Evolutionary conservation across 2,113 vertebrate species (phyloP).

Genomic region (Ibidorhyncha struthersii): DNA sequence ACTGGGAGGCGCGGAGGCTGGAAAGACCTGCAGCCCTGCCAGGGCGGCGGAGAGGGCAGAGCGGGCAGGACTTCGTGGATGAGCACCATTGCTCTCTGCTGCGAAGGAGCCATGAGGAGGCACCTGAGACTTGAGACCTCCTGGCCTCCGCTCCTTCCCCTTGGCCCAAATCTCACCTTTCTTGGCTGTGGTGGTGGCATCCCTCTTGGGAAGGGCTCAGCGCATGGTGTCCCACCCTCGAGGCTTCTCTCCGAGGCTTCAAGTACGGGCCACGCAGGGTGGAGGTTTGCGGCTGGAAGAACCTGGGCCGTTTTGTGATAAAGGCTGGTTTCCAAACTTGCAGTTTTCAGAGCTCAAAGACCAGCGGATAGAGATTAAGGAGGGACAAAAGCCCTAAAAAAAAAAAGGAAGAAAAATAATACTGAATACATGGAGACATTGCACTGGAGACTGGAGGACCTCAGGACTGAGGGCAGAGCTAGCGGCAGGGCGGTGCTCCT

Average conservation of each 20-base stretch:
- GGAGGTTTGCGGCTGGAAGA: not conserved
- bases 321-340: not conserved
- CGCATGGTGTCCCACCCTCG: accelerated
- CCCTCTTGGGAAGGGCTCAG: not conserved
- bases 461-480: not conserved
- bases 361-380: not conserved
- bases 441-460: not conserved
- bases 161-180: not conserved
- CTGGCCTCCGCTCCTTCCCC: not conserved
- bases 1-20: not conserved
- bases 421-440: not conserved
- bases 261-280: accelerated
- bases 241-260: not conserved
- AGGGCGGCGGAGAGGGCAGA: not conserved
- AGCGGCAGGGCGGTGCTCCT: not conserved
- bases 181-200: not conserved
- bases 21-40: not conserved
- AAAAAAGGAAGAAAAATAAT: not conserved
- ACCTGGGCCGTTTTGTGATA: not conserved
- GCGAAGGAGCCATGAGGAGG: not conserved
- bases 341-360: not conserved
- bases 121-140: not conserved
- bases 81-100: accelerated
- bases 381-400: not conserved
- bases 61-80: not conserved